phyloP scores from a whole-genome alignment of 1,140 invertebrate genomes.

The Drosophila kohkoa region DNA sequence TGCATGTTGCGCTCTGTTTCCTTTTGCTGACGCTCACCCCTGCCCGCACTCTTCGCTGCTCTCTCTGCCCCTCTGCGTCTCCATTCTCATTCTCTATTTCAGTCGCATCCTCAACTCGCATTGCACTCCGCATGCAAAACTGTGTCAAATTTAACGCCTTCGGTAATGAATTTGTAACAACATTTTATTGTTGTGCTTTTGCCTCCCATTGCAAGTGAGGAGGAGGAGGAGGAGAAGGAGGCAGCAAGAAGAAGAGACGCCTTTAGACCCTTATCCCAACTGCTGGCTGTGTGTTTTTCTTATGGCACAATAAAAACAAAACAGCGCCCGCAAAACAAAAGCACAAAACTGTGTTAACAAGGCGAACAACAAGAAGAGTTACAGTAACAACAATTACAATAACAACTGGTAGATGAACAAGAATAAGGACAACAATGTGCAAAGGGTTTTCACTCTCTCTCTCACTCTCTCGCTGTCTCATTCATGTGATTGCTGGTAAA shows the following conservation, averaged over 20 bases:
- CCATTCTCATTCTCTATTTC: slow-evolving; percentile 8
- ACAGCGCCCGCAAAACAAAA: slow-evolving; percentile 72
- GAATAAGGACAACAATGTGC: slow-evolving; percentile 55
- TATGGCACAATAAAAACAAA: slow-evolving; percentile 74
- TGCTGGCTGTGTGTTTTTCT: slow-evolving; percentile 63
- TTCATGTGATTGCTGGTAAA: slow-evolving; percentile 36
- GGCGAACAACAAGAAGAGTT: slow-evolving; percentile 44
- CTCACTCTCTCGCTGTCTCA: slow-evolving; percentile 11
- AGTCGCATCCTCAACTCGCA: slow-evolving; percentile 9
- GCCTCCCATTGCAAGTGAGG: slow-evolving; percentile 2
- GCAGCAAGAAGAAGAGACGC: not conserved
- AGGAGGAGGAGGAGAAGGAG: slow-evolving; percentile 27
- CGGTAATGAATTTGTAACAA: slow-evolving; percentile 83
- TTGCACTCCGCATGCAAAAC: slow-evolving; percentile 70
- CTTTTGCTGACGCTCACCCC: slow-evolving; percentile 15
- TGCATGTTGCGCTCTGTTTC: slow-evolving; percentile 60
- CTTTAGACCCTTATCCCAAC: slow-evolving; percentile 19
- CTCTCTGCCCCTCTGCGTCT: not conserved
- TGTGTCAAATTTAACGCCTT: slow-evolving; percentile 83
- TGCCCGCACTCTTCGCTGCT: slow-evolving; percentile 7
- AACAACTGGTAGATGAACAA: slow-evolving; percentile 30
- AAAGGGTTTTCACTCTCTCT: slow-evolving; percentile 16
- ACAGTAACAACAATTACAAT: slow-evolving; percentile 33
- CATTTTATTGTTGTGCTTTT: slow-evolving; percentile 82
- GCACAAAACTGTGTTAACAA: slow-evolving; percentile 83